Base-by-base conservation (phyloP, 1,140 invertebrate species). In the Aphelinus certus region DNA sequence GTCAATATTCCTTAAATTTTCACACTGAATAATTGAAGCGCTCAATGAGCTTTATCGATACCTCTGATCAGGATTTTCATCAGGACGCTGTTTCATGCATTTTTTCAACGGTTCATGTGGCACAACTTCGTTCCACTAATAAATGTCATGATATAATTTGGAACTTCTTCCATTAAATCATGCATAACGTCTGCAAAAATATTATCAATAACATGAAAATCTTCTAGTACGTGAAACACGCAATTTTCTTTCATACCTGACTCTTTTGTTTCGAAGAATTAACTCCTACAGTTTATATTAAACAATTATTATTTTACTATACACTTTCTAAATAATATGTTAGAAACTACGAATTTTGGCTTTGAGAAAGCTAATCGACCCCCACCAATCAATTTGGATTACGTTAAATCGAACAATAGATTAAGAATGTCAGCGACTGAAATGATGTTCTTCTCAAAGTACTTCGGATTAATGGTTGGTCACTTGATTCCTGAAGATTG, bases 381-480 rank as follows among this genome's bases (percentile, higher is more conserved):
- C 10, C 43, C 46, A 7, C 2, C n/a, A 2, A 70, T 75, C 9
- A 9, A 7, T 46, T 10, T 70, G 3, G 9, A 70, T 47, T 62
- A 53, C 47, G 45, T 81, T 51, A 78, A 73, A 78, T 74, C 74
- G 2, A 72, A 73, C 48, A 56, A n/a, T 1, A 60, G 58, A 10
- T 73, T 82, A 63, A 68, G 68, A 47, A 60, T 60, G 67, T 81
- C 80, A 66, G 72, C 80, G n/a, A 26, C 79, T 63, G 78, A 83
- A 78, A 80, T 79, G 68, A 57, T 76, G 26, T 77, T 71, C 60
- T 78, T 83, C 47, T 51, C 77, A 49, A 76, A 64, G 61, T 78
- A 82, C 75, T 81, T 82, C 56, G 68, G 77, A 2, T 69, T 82
- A 49, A 71, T 81, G 4, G 67, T 83, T 42, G 81, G 77, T 47